Percentiles rank a stretch among this genome's conserved stretches.
Evolutionary conservation across 2,888 invertebrate species (phyloP).

Genomic region (Lasius fuliginosus): DNA sequence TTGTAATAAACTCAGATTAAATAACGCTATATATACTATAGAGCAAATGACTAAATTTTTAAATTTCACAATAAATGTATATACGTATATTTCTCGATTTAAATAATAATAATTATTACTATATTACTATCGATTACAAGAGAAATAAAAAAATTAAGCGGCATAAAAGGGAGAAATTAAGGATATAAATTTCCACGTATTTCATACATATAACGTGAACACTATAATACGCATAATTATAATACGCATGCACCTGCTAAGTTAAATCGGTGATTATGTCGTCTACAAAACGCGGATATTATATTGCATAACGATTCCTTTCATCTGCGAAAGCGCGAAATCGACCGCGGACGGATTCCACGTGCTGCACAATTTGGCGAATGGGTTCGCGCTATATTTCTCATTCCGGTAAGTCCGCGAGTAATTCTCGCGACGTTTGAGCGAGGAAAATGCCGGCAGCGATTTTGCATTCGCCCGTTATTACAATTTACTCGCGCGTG

Average conservation of each 20-base stretch:
- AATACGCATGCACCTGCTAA: constrained; percentile 10
- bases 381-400: constrained; percentile 31
- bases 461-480: constrained; percentile 54
- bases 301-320: constrained; percentile 30
- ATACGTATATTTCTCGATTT: neutral
- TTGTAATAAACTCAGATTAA: neutral
- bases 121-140: neutral
- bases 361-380: constrained; percentile 28
- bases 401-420: constrained; percentile 49
- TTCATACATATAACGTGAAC: neutral
- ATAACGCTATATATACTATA: no score
- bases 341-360: constrained; percentile 24
- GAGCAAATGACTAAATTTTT: neutral
- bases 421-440: constrained; percentile 52
- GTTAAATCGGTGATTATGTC: constrained; percentile 22
- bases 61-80: neutral
- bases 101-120: neutral
- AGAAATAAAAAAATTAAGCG: neutral
- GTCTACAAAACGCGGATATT: constrained; percentile 27
- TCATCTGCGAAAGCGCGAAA: constrained; percentile 36
- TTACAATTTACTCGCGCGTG: constrained; percentile 49
- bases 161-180: neutral
- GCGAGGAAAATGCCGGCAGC: constrained; percentile 41
- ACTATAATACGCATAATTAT: neutral
- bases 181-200: neutral